phyloP scores from a whole-genome alignment of 2,113 vertebrate genomes.

The Seriola quinqueradiata region DNA sequence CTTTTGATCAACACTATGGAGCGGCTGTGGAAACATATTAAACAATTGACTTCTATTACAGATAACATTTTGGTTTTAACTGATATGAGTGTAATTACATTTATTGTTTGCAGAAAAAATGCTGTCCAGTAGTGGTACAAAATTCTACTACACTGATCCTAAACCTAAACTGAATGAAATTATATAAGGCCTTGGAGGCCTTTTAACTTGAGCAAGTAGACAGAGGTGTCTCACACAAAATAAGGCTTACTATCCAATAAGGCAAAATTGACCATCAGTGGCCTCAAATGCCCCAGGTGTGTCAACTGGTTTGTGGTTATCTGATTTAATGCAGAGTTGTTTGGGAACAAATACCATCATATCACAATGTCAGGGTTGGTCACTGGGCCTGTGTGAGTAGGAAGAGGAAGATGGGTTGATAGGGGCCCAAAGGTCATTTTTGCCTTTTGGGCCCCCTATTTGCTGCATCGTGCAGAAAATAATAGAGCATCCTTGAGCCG shows the following conservation, averaged over 20 bases:
- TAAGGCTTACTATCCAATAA: background rate
- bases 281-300: background rate
- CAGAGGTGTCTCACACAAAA: background rate
- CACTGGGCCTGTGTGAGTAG: background rate
- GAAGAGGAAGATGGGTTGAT: background rate
- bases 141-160: too few relatives aligned
- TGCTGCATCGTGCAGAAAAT: background rate
- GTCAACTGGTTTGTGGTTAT: background rate
- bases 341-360: background rate
- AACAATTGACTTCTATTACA: background rate
- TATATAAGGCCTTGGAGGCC: too few relatives aligned
- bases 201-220: too few relatives aligned
- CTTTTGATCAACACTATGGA: background rate
- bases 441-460: background rate
- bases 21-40: background rate
- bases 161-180: too few relatives aligned
- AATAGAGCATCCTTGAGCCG: background rate
- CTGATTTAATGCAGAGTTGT: background rate
- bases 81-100: too few relatives aligned
- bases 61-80: background rate
- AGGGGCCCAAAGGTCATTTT: background rate
- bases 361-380: background rate
- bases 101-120: background rate
- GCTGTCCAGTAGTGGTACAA: too few relatives aligned
- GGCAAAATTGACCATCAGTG: background rate